Evolutionary conservation across 2,888 invertebrate species (phyloP).

Genomic region (Trachelus troglodyta): DNA sequence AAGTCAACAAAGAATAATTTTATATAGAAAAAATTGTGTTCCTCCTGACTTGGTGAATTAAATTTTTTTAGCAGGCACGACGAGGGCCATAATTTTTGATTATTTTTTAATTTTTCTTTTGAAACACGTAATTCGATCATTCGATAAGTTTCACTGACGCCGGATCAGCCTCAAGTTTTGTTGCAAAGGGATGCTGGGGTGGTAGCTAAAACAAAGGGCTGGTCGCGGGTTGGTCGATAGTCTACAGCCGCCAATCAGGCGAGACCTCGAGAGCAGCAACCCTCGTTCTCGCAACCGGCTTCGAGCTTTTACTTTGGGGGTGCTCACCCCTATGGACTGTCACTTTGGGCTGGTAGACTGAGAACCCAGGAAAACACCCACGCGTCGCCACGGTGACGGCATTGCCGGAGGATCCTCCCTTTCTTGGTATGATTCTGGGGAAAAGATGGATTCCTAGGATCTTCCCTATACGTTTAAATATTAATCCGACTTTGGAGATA

Average conservation of each 20-base stretch:
- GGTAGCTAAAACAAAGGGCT: constrained; percentile 64
- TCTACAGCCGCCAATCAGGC: constrained; percentile 64
- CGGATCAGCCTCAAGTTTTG: not conserved
- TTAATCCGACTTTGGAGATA: not conserved
- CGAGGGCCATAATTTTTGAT: no score
- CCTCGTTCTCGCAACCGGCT: constrained; percentile 31
- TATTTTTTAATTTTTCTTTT: no score
- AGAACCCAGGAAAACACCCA: constrained; percentile 27
- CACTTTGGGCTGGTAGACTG: not conserved
- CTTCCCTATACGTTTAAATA: not conserved
- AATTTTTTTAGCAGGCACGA: no score
- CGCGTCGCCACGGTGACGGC: constrained; percentile 58
- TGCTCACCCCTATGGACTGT: constrained; percentile 32
- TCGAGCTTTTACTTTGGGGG: constrained; percentile 32
- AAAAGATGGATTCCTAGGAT: not conserved
- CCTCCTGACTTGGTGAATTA: no score
- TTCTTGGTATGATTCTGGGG: not conserved
- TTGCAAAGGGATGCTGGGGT: constrained; percentile 37
- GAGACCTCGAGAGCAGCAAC: constrained; percentile 49
- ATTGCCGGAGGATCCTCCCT: not conserved
- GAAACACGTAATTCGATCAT: not conserved
- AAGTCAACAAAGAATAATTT: not conserved
- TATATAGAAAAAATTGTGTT: no score
- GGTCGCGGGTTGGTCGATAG: constrained; percentile 66
- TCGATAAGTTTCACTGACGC: not conserved